Evolutionary conservation across 2,888 invertebrate genomes (phyloP).

Genomic region (Ectemnius continuus): DNA sequence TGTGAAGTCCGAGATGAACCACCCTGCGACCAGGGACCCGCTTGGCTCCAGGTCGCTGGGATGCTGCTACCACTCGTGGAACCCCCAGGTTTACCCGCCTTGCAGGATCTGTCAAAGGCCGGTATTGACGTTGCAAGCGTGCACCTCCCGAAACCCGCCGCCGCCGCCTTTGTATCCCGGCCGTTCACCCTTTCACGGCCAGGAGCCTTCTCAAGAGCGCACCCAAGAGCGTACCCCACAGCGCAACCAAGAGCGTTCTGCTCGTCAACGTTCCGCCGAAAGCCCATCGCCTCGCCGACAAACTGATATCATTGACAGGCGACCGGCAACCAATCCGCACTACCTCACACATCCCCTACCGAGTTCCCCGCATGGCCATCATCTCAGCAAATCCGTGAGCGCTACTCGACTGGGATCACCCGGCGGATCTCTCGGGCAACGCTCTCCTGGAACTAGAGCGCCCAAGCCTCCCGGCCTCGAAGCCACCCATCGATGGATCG

Average conservation of each 20-base stretch:
- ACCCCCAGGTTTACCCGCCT: slow-evolving; percentile 70
- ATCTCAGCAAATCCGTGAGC: slow-evolving; percentile 65
- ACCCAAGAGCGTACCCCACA: slow-evolving; percentile 34
- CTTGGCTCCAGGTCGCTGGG: slow-evolving; percentile 76
- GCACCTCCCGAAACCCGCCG: slow-evolving; percentile 44
- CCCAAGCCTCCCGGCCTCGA: slow-evolving; percentile 69
- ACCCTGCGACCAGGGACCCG: slow-evolving; percentile 76
- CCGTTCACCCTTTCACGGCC: slow-evolving; percentile 57
- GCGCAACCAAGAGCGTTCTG: slow-evolving; percentile 47
- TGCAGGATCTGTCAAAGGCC: slow-evolving; percentile 73
- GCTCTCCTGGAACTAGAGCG: slow-evolving; percentile 62
- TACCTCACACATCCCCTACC: slow-evolving; percentile 62
- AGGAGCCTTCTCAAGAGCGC: slow-evolving; percentile 37
- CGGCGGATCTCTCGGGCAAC: slow-evolving; percentile 66
- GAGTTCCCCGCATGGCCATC: slow-evolving; percentile 59
- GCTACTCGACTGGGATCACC: slow-evolving; percentile 65
- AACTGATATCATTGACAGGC: slow-evolving; percentile 53
- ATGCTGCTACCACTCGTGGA: slow-evolving; percentile 76
- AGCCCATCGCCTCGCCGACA: slow-evolving; percentile 59
- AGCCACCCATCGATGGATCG: slow-evolving; percentile 81
- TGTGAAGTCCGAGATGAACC: slow-evolving; percentile 77
- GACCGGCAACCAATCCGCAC: slow-evolving; percentile 57
- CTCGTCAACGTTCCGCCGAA: slow-evolving; percentile 56
- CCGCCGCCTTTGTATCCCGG: slow-evolving; percentile 31
- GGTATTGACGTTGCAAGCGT: slow-evolving; percentile 67